Evolutionary conservation across 2,797 vertebrate genomes (phyloP), one percentile per base, ranked within the genome.

Genomic region (Chelonia mydas): DNA sequence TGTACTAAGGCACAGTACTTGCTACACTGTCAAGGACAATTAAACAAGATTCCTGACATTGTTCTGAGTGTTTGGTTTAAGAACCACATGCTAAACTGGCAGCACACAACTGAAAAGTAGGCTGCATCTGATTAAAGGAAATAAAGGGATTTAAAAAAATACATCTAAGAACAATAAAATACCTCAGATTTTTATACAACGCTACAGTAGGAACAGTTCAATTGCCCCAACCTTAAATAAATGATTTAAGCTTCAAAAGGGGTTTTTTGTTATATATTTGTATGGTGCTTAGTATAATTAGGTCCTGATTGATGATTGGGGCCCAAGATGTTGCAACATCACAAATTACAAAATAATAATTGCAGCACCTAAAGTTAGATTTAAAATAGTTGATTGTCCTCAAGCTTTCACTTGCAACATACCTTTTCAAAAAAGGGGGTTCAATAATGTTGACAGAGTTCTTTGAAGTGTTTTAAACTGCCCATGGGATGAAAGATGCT

Each of bases 261-360:
- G 61, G 19, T 15, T 10, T 2, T 86, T 85, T 53, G 28, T 53
- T 65, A 80, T 3, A 23, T 77, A 88, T 3, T 49, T 81, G 41
- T 23, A 76, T 7, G n/a, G n/a, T 31, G 16, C 45, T 88, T 81
- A 50, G 3, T 91, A 90, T 50, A 59, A 81, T 3, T 72, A 12
- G 57, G 27, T 59, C 27, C 7, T 47, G 50, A 11, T 1, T 25
- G 50, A 81, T 27, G 5, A 90, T 12, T 28, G 83, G 28, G 51
- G 25, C 21, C 84, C 85, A 9, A 85, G 2, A 8, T 0, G 0
- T 19, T 88, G 80, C n/a, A 19, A 68, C 27, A 12, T 27, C 10
- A 59, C 27, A 28, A 28, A 59, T 31, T 59, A 31, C 27, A 28
- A 59, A 59, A 59, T 59, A 57, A 57, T 57, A 37, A 37, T 19